phyloP scores from a whole-genome alignment of 2,797 vertebrate species.

The Malacoraja senta region DNA sequence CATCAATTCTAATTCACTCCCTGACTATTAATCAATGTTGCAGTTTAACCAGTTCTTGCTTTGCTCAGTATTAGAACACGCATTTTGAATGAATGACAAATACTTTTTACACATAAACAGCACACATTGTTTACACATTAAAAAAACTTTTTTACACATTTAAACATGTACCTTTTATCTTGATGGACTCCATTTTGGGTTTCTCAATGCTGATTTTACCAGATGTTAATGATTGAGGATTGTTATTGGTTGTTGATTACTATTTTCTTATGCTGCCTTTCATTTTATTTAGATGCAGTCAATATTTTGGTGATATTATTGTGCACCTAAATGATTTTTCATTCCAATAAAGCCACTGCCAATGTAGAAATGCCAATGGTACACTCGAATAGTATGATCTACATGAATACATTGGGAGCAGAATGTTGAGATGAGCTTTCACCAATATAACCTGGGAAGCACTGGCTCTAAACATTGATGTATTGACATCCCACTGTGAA shows the following conservation, averaged over 20 bases:
- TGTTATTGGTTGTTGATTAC: neutral
- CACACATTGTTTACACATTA: neutral
- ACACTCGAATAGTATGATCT: constrained; percentile 58
- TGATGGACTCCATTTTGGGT: neutral
- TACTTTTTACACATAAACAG: neutral
- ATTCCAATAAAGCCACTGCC: no score
- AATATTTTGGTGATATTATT: neutral
- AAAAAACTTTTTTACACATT: neutral
- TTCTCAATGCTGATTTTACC: neutral
- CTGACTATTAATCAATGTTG: neutral
- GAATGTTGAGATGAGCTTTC: neutral
- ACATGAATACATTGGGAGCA: constrained; percentile 49
- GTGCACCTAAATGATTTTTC: no score
- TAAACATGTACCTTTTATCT: neutral
- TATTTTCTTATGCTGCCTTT: neutral
- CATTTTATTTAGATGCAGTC: neutral
- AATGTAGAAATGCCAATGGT: constrained; percentile 50
- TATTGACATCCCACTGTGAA: neutral
- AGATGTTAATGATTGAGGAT: constrained; percentile 63
- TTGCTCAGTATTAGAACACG: neutral
- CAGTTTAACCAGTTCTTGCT: neutral
- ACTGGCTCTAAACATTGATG: neutral
- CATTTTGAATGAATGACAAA: neutral
- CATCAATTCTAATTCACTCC: neutral
- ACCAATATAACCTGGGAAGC: neutral